phyloP scores from a whole-genome alignment of 2,888 invertebrate genomes.

The Drosophila incognita region DNA sequence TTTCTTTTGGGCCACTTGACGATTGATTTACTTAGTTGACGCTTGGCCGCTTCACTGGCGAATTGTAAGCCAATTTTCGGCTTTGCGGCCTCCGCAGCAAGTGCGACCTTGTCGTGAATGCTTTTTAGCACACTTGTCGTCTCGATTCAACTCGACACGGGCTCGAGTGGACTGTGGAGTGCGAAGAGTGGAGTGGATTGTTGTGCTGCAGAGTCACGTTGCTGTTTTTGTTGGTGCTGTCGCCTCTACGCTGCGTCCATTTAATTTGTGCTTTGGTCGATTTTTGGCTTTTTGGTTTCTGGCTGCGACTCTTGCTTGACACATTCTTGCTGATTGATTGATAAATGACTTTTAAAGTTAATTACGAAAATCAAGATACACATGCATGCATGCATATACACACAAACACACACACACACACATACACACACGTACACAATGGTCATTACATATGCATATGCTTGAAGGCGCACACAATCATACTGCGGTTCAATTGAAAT shows the following conservation, averaged over 20 bases:
- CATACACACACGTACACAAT: neutral
- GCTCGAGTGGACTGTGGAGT: constrained; percentile 20
- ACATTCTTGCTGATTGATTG: constrained; percentile 74
- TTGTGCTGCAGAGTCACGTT: constrained; percentile 17
- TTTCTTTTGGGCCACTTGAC: constrained; percentile 58
- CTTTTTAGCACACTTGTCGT: constrained; percentile 72
- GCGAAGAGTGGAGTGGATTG: constrained; percentile 22
- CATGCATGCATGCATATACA: neutral
- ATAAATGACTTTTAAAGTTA: constrained; percentile 73
- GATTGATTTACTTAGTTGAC: constrained; percentile 61
- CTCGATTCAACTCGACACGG: constrained; percentile 30
- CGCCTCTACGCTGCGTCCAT: constrained; percentile 26
- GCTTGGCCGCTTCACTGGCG: constrained; percentile 70
- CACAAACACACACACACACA: neutral
- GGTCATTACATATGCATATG: neutral
- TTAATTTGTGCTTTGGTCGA: constrained; percentile 25
- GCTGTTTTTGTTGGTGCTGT: constrained; percentile 17
- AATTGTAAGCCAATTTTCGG: constrained; percentile 78
- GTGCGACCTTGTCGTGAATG: constrained; percentile 66
- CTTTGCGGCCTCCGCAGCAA: constrained; percentile 52
- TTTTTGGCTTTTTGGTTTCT: constrained; percentile 34
- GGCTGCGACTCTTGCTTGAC: constrained; percentile 48
- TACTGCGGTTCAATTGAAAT: neutral
- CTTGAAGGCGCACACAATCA: constrained; percentile 19
- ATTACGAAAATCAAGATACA: constrained; percentile 64